These are phyloP conservation scores for Caiman crocodilus DNA, from an alignment of 2,797 vertebrate genomes.

Conservation along the genomic window DNA sequence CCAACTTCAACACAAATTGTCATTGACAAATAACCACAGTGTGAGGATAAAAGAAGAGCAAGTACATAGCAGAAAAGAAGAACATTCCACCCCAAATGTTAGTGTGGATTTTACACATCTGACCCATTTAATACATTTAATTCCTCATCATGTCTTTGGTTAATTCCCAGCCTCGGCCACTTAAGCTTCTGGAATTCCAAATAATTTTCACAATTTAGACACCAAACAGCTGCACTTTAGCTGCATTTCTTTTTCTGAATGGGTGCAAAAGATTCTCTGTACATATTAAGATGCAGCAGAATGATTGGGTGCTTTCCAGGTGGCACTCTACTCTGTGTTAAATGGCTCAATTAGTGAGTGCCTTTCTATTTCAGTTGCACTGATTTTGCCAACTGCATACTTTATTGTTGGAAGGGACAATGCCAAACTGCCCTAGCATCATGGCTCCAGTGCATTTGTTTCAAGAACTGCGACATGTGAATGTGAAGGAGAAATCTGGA, in stretches of 20 bases:
- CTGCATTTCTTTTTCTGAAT: background rate
- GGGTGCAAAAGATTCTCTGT: constrained; percentile 37
- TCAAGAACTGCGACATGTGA: background rate
- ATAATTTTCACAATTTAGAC: background rate
- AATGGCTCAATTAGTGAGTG: constrained; percentile 76
- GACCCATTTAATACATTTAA: background rate
- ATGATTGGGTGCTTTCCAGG: constrained; percentile 69
- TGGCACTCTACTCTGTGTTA: constrained; percentile 58
- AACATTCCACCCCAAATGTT: constrained; percentile 19
- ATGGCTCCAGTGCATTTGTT: background rate
- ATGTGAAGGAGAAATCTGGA: background rate
- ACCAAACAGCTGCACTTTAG: background rate
- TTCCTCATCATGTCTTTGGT: background rate
- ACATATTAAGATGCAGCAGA: constrained; percentile 66
- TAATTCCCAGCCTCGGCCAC: background rate
- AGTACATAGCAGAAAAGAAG: constrained; percentile 43
- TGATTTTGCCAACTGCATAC: constrained; percentile 53
- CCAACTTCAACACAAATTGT: constrained; percentile 63
- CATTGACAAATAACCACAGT: constrained; percentile 60
- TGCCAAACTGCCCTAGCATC: constrained; percentile 51
- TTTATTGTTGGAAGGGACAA: constrained; percentile 53
- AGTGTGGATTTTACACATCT: constrained; percentile 32
- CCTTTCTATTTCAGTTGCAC: constrained; percentile 11
- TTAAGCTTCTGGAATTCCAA: background rate
- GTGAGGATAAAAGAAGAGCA: constrained; percentile 51